These are phyloP conservation scores for Apoda limacodes DNA, from an alignment of 2,888 invertebrate genomes.

Conservation along the genomic window DNA sequence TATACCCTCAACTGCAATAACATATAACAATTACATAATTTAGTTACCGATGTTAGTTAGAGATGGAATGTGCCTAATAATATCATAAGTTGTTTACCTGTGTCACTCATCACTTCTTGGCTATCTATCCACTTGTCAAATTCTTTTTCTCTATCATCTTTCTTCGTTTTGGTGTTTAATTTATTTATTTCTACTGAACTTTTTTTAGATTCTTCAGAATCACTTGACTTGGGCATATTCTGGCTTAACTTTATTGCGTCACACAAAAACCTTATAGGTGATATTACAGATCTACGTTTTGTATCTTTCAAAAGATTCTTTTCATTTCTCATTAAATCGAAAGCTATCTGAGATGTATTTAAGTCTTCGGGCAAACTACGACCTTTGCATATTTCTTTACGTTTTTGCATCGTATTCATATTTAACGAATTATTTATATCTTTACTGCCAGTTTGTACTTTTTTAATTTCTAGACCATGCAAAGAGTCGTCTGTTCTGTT, in stretches of 20 bases:
- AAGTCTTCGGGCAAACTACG: too few species aligned
- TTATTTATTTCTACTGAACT: background rate
- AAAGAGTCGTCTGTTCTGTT: slow-evolving; percentile 41
- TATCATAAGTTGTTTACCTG: too few species aligned
- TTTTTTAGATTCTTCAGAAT: background rate
- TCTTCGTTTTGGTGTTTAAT: slow-evolving; percentile 3
- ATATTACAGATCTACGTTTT: slow-evolving; percentile 28
- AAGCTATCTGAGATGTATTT: too few species aligned
- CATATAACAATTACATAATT: background rate
- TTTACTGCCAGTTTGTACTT: slow-evolving; percentile 20
- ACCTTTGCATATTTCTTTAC: slow-evolving; percentile 32
- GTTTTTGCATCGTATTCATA: slow-evolving; percentile 31
- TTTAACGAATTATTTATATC: slow-evolving; percentile 29
- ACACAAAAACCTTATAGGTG: slow-evolving; percentile 34
- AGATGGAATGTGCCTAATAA: too few species aligned
- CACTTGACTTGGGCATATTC: slow-evolving; percentile 12
- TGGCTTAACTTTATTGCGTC: slow-evolving; percentile 22
- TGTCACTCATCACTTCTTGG: too few species aligned
- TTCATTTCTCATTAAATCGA: background rate
- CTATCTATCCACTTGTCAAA: too few species aligned
- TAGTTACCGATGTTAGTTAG: too few species aligned
- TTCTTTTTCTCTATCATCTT: too few species aligned
- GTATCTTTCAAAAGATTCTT: slow-evolving; percentile 2
- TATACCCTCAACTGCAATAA: slow-evolving; percentile 24
- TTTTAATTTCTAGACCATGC: slow-evolving; percentile 44